Evolutionary conservation across 2,888 invertebrate species (phyloP).

Genomic region (Caenorhabditis becei): DNA sequence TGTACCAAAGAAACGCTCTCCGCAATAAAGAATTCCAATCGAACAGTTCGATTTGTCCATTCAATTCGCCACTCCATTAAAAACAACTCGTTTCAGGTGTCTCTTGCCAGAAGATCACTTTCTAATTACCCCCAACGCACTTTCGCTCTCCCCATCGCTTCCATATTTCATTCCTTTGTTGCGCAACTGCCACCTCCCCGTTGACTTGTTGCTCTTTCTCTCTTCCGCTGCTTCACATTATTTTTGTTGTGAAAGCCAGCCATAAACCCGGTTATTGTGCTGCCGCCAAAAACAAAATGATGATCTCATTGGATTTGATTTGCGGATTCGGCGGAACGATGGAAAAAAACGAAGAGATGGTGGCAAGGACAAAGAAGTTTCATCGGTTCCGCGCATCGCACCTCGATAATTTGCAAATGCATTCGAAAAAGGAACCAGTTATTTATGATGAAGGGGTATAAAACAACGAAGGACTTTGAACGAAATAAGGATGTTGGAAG

Average conservation of each 20-base stretch:
- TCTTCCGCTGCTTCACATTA: not conserved
- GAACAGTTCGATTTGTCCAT: not conserved
- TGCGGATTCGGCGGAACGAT: slow-evolving; percentile 18
- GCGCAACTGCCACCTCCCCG: slow-evolving; percentile 6
- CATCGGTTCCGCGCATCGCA: slow-evolving; percentile 23
- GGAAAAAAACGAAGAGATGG: not conserved
- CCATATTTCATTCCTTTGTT: slow-evolving; percentile 6
- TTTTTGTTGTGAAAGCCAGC: not conserved
- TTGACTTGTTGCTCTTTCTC: not conserved
- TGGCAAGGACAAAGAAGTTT: slow-evolving; percentile 32
- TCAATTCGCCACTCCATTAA: not conserved
- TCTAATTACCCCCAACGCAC: slow-evolving; percentile 10
- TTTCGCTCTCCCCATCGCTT: slow-evolving; percentile 3
- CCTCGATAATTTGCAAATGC: slow-evolving; percentile 48
- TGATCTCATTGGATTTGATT: slow-evolving; percentile 13
- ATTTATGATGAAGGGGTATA: slow-evolving; percentile 13
- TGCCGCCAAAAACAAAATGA: slow-evolving; percentile 38
- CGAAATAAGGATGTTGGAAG: slow-evolving; percentile 28
- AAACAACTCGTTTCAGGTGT: slow-evolving; percentile 26
- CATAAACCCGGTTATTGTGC: slow-evolving; percentile 26
- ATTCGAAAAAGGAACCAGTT: slow-evolving; percentile 40
- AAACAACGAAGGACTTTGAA: not conserved
- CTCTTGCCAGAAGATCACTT: not conserved
- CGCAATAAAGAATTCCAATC: not conserved
- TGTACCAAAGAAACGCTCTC: not conserved